These are phyloP conservation scores for Agrotis exclamationis DNA, from an alignment of 2,888 invertebrate genomes.

Conservation along the genomic window DNA sequence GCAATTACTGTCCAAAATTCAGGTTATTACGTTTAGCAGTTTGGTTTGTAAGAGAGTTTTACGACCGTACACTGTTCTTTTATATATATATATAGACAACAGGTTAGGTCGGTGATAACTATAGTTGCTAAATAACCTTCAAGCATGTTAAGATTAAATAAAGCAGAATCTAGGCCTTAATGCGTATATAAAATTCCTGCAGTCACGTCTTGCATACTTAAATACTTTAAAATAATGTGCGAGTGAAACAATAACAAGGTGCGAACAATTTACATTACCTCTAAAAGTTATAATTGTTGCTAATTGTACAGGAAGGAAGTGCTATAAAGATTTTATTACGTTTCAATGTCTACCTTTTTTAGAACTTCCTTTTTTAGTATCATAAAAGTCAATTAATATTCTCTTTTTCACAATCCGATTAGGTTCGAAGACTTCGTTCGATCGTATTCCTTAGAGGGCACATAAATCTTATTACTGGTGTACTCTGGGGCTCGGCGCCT, in stretches of 20 bases:
- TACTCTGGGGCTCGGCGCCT: constrained; percentile 54
- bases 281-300: constrained; percentile 38
- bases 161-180: constrained; percentile 41
- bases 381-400: constrained; percentile 68
- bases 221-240: constrained; percentile 20
- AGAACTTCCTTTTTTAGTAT: constrained; percentile 31
- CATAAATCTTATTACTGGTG: constrained; percentile 78
- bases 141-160: constrained; percentile 50
- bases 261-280: constrained; percentile 27
- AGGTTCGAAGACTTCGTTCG: constrained; percentile 66
- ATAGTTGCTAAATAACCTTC: constrained; percentile 53
- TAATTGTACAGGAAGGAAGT: constrained; percentile 55
- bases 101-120: constrained; percentile 39
- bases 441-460: constrained; percentile 72
- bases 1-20: too few relatives aligned
- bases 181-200: constrained; percentile 26
- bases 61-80: too few relatives aligned
- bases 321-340: constrained; percentile 10
- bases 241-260: constrained; percentile 25
- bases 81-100: constrained; percentile 3
- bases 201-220: constrained; percentile 29
- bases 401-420: constrained; percentile 75
- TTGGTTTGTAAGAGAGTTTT: too few relatives aligned
- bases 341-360: constrained; percentile 45
- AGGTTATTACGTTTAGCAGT: too few relatives aligned